A percentile compares a stretch with the other conserved stretches of the same genome.
Conservation (phyloP, 2,888 invertebrate species). For the Acanthopleura granulata region DNA sequence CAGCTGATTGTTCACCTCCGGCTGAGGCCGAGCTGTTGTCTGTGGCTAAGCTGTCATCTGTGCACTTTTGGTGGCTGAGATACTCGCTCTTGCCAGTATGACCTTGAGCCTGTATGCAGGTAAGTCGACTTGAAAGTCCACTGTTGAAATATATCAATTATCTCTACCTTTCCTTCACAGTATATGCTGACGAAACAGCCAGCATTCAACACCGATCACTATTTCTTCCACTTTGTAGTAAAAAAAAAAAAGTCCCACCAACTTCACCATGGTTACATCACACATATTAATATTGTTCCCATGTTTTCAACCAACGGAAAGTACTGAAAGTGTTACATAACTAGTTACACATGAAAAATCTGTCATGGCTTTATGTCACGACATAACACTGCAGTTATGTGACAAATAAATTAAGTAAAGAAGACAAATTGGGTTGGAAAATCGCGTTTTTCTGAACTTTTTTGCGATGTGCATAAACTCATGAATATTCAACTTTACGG, state of each 20-base stretch:
- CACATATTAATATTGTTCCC: neutral
- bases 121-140: neutral
- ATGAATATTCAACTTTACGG: too few relatives aligned
- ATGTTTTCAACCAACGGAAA: neutral
- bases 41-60: too few relatives aligned
- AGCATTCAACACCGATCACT: neutral
- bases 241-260: slow-evolving; percentile 11
- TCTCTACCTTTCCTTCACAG: neutral
- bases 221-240: neutral
- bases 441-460: too few relatives aligned
- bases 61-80: neutral
- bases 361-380: slow-evolving; percentile 5
- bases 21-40: too few relatives aligned
- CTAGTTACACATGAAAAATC: neutral
- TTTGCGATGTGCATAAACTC: too few relatives aligned
- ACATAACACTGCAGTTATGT: slow-evolving; percentile 4
- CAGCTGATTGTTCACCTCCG: too few relatives aligned
- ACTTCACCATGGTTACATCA: neutral
- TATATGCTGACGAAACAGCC: neutral
- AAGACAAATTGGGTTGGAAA: too few relatives aligned
- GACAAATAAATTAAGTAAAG: too few relatives aligned
- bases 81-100: neutral
- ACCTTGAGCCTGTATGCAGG: neutral
- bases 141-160: neutral
- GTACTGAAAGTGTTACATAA: slow-evolving; percentile 4